Percentiles rank a stretch among this genome's conserved stretches.
phyloP scores from a whole-genome alignment of 2,888 invertebrate genomes.

The Mythimna lalbum region DNA sequence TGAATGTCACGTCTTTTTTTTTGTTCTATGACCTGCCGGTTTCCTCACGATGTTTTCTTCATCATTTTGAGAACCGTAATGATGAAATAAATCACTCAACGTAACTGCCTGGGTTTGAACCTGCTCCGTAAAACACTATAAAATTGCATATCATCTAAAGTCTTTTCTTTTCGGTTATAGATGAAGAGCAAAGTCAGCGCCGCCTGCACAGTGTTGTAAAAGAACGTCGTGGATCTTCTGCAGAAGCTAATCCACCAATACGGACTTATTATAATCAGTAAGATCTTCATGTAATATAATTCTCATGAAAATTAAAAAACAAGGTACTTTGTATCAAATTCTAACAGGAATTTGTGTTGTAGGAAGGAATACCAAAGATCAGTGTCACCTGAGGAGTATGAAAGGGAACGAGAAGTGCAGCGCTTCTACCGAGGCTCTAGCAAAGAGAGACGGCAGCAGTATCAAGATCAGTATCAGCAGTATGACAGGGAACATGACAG shows the following conservation, averaged over 20 bases:
- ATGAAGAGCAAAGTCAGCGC: slow-evolving; percentile 72
- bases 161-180: slow-evolving; percentile 56
- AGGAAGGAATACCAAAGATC: slow-evolving; percentile 83
- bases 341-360: slow-evolving; percentile 22
- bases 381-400: slow-evolving; percentile 77
- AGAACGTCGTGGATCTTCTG: slow-evolving; percentile 80
- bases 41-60: too few relatives aligned
- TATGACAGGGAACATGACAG: slow-evolving; percentile 80
- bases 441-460: slow-evolving; percentile 79
- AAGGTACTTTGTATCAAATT: background rate
- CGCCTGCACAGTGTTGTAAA: slow-evolving; percentile 86
- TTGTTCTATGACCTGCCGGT: too few relatives aligned
- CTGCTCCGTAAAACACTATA: too few relatives aligned
- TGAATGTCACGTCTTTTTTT: too few relatives aligned
- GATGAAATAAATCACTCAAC: too few relatives aligned
- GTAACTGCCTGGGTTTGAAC: too few relatives aligned
- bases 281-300: slow-evolving; percentile 62
- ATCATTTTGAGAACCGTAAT: too few relatives aligned
- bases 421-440: slow-evolving; percentile 86
- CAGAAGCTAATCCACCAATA: slow-evolving; percentile 78
- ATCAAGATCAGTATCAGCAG: slow-evolving; percentile 76
- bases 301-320: too few relatives aligned
- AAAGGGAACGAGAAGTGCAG: slow-evolving; percentile 82
- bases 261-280: slow-evolving; percentile 86
- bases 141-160: background rate